These are phyloP conservation scores for Venusia cambrica DNA, from an alignment of 2,888 invertebrate genomes.

Conservation along the genomic window DNA sequence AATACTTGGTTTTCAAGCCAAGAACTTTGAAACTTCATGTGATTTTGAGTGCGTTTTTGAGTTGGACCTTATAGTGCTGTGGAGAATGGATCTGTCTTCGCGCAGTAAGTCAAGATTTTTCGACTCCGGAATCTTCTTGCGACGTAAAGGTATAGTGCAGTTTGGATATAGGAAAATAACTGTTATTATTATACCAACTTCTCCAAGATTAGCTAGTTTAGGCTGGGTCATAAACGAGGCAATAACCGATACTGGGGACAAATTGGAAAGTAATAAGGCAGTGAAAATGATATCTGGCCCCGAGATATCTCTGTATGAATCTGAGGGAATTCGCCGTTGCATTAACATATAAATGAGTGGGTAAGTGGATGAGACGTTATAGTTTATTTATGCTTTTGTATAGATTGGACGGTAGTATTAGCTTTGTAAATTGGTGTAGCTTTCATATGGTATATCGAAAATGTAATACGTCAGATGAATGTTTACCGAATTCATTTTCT, in stretches of 20 bases:
- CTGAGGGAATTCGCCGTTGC: constrained; percentile 61
- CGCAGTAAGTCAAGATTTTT: constrained; percentile 81
- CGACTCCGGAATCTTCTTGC: constrained; percentile 78
- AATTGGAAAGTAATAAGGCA: constrained; percentile 80
- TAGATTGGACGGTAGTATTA: constrained; percentile 48
- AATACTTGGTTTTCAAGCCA: no score
- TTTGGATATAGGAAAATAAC: constrained; percentile 35
- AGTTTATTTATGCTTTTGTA: constrained; percentile 55
- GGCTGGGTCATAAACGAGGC: constrained; percentile 62
- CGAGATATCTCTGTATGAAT: constrained; percentile 73
- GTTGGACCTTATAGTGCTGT: constrained; percentile 39
- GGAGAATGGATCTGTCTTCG: constrained; percentile 72
- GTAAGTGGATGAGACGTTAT: constrained; percentile 72
- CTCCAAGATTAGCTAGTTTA: constrained; percentile 45
- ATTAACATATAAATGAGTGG: constrained; percentile 80
- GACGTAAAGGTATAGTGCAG: constrained; percentile 80
- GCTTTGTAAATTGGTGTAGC: constrained; percentile 49
- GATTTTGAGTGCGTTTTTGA: constrained; percentile 32
- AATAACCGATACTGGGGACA: constrained; percentile 75
- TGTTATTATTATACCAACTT: constrained; percentile 30
- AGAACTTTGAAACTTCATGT: constrained; percentile 30
- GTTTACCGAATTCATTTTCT: no score
- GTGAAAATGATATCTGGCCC: constrained; percentile 78
- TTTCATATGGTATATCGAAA: constrained; percentile 37
- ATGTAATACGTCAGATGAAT: constrained; percentile 7